Base-by-base conservation (phyloP, 2,797 vertebrate species). In the Malurus leucopterus region DNA sequence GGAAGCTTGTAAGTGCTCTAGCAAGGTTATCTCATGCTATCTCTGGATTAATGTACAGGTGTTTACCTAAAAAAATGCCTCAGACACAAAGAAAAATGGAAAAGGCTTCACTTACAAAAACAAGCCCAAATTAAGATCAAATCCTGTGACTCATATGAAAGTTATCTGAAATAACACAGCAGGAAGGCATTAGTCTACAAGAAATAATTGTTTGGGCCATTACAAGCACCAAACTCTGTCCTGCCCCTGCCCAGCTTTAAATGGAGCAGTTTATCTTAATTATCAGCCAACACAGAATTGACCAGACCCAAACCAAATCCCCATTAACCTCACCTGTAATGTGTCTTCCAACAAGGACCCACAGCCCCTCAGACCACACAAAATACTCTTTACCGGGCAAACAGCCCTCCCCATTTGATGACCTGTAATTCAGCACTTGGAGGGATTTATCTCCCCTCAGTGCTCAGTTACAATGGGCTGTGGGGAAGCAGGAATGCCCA, bases 181-280 rank as follows among this genome's bases (percentile, higher is more conserved):
- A 64, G 65, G 80, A 96, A 69, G 46, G 14, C 88, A 51, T 89
- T 93, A 86, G 77, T 94, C 95, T 92, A 79, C 59, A 59, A 91
- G 63, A 94, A 96, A 90, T 92, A 94, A 94, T 93, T 93, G 85
- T 88, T 91, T 94, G 83, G 90, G 61, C 67, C 62, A 41, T 91
- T 95, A 72, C 23, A 96, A 64, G n/a, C 46, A 75, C 54, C 47
- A 53, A 64, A 55, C 44, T 91, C 93, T 88, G 84, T 69, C 36
- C 32, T 87, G 16, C 29, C 72, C 24, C 79, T 23, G 20, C 38
- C 59, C 44, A 69, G 91, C 90, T 84, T 81, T 95, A 94, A 94
- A 92, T 90, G 30, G 62, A 74, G 72, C 88, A 91, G 76, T 95
- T 96, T 91, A 75, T 96, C 93, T 96, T 89, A 81, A 90, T 96